Evolutionary conservation across 1,140 invertebrate genomes (phyloP), one percentile per base, ranked within the genome.

Genomic region (Dendrolimus kikuchii): DNA sequence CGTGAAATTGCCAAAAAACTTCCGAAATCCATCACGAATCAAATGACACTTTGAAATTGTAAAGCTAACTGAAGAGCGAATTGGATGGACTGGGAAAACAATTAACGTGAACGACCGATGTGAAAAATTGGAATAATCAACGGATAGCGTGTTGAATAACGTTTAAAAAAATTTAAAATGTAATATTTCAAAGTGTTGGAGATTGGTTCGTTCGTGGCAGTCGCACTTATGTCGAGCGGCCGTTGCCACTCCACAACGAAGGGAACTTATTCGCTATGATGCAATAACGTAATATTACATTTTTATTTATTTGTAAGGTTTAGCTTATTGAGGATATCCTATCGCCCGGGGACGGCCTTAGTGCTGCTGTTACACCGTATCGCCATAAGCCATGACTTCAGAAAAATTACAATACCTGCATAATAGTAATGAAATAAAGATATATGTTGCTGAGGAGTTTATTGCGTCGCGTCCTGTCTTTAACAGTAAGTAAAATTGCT

Each of bases 41-140:
- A 86, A 86, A 86, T 79, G 80, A 83, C 78, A 86, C 75, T 83
- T 79, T 77, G 75, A 83, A 86, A 85, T 82, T 85, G 81, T 81
- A 81, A 83, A 85, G 72, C 74, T 78, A 80, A 83, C 78, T 77
- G 77, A 81, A 78, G 81, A 77, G 77, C 71, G 76, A 74, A 81
- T 77, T 76, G 81, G 70, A 77, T 73, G 67, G 73, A 74, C 72
- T 74, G 68, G 57, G 71, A 80, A 83, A 85, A 85, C 81, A 85
- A 85, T 85, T 85, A 85, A 79, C 77, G 66, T 40, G 63, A 70
- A 50, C 70, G 68, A 58, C 46, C 70, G 76, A 75, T 71, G 69
- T 71, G 72, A 79, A 82, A 81, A 80, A 81, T 80, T 80, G 81
- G 73, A 77, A 82, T 84, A 82, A 82, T 78, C 72, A 75, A 74